phyloP scores from a whole-genome alignment of 2,113 vertebrate species.

The Scomber japonicus region DNA sequence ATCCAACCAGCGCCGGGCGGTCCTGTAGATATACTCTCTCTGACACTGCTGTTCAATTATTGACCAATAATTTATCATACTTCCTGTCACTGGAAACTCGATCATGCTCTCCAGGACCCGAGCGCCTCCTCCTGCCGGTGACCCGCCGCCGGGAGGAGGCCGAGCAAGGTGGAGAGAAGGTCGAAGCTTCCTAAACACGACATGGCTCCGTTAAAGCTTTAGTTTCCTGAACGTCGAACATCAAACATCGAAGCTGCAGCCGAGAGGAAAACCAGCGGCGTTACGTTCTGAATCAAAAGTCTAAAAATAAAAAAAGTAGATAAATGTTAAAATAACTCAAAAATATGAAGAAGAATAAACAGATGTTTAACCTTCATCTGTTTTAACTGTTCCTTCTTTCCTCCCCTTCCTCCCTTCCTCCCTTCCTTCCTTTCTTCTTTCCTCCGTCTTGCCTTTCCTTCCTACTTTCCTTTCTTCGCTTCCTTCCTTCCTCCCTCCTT shows the following conservation, averaged over 20 bases:
- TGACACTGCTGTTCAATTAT: constrained; percentile 80
- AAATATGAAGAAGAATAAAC: too few relatives aligned
- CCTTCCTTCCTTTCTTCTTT: too few relatives aligned
- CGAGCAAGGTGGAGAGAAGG: constrained; percentile 58
- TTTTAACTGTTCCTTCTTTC: too few relatives aligned
- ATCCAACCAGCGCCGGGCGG: constrained; percentile 77
- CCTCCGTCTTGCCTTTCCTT: too few relatives aligned
- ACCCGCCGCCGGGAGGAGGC: constrained; percentile 38
- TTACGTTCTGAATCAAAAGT: background rate
- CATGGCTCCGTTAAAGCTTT: background rate
- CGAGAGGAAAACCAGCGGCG: background rate
- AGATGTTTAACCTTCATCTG: too few relatives aligned
- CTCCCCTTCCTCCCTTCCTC: too few relatives aligned
- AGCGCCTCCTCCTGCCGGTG: constrained; percentile 38
- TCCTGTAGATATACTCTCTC: constrained; percentile 76
- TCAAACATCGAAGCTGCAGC: background rate
- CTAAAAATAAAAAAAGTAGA: background rate
- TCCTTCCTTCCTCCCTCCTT: too few relatives aligned
- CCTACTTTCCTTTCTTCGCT: too few relatives aligned
- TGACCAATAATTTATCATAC: constrained; percentile 87
- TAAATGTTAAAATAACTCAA: background rate
- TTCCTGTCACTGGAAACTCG: constrained; percentile 79
- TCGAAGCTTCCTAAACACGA: constrained; percentile 12
- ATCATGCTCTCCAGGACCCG: constrained; percentile 67
- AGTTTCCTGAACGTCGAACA: background rate